Percentiles rank a stretch among this genome's conserved stretches.
phyloP scores from a whole-genome alignment of 2,113 vertebrate species.

The Hippolais icterina region DNA sequence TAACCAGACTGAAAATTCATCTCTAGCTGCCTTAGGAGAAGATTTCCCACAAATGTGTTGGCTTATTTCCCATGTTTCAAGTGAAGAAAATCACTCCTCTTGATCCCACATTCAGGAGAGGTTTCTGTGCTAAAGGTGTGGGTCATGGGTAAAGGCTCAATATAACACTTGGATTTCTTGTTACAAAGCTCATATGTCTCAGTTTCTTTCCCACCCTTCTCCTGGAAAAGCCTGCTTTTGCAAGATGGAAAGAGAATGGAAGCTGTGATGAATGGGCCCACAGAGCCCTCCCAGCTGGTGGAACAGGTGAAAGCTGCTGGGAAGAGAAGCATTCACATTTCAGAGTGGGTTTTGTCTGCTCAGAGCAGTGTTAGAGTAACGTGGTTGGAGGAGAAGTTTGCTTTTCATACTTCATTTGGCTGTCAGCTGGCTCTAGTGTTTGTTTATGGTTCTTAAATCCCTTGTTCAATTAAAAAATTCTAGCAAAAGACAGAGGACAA shows the following conservation, averaged over 20 bases:
- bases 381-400: not conserved
- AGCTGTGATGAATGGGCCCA: slow-evolving; percentile 24
- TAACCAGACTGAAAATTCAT: not conserved
- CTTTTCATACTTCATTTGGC: not conserved
- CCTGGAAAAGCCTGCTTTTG: not conserved
- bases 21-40: not conserved
- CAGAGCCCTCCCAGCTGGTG: slow-evolving; percentile 49
- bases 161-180: not conserved
- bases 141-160: not conserved
- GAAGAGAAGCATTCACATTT: not conserved
- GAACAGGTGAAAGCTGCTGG: slow-evolving; percentile 46
- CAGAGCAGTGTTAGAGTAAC: not conserved
- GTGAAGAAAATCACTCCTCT: not conserved
- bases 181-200: not conserved
- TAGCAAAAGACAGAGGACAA: not conserved
- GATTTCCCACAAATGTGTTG: not conserved
- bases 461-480: not conserved
- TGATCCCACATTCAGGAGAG: not conserved
- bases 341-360: not conserved
- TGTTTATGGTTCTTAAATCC: not conserved
- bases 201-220: not conserved
- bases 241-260: not conserved
- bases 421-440: not conserved
- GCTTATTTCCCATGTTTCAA: not conserved
- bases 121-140: not conserved